phyloP scores from a whole-genome alignment of 2,113 vertebrate species.

The Microcebus lehilahytsara region DNA sequence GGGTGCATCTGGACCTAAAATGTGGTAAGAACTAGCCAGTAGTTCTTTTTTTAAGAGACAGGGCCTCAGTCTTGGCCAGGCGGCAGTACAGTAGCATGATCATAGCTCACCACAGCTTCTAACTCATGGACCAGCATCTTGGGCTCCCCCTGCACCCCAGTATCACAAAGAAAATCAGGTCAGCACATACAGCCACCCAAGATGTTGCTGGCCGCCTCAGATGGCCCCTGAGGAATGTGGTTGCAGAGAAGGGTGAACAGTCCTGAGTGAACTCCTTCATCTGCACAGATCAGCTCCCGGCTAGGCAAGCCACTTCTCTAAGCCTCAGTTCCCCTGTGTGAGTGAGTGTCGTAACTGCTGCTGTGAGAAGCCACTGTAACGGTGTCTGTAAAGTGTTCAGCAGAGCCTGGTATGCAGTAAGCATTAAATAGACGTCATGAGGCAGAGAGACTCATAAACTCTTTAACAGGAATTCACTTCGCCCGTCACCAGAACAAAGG shows the following conservation, averaged over 20 bases:
- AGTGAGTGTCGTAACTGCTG: background rate
- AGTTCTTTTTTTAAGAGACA: too few relatives aligned
- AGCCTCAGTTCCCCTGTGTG: background rate
- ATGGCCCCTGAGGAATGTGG: background rate
- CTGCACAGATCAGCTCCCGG: background rate
- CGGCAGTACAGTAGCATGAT: too few relatives aligned
- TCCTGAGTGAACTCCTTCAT: accelerated
- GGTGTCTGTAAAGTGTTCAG: background rate
- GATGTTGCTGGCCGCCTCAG: background rate
- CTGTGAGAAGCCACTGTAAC: background rate
- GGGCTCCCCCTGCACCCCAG: background rate
- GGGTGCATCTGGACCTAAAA: background rate
- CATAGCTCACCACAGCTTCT: too few relatives aligned
- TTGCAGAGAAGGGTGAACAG: background rate
- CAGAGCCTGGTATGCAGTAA: background rate
- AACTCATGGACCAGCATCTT: background rate
- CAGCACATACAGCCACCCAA: background rate
- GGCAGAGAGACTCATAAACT: background rate
- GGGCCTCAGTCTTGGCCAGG: too few relatives aligned
- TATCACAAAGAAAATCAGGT: background rate
- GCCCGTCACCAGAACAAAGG: background rate
- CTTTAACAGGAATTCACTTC: background rate
- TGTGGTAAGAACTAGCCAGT: too few relatives aligned
- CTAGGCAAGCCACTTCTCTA: background rate
- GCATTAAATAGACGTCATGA: background rate